Evolutionary conservation across 2,113 vertebrate genomes (phyloP), one percentile per base, ranked within the genome.

Genomic region (Xiphorhynchus elegans): DNA sequence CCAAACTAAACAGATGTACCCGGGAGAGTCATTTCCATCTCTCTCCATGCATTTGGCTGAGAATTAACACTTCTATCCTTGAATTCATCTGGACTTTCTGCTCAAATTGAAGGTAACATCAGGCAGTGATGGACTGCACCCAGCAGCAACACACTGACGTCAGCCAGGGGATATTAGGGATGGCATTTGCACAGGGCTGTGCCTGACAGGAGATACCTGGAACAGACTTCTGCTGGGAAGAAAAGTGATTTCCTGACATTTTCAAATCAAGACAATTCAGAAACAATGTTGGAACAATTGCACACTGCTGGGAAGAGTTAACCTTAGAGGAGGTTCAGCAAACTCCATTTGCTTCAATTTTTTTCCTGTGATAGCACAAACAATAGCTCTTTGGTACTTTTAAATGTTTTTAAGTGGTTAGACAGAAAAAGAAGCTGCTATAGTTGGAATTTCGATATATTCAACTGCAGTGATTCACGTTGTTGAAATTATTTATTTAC

Each of bases 401-500:
- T 44, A 63, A 88, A 84, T 33, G 56, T 21, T 62, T 86, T 56
- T 44, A 87, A 86, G 26, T 60, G 21, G 59, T 33, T 72, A 62
- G 52, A 63, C 59, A 58, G 42, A 75, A 89, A 50, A 70, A 84
- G 47, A 53, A 87, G 56, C 46, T 29, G 10, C 21, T 52, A 17
- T 24, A n/a, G 39, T 7, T 89, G 17, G 35, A 56, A 55, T 74
- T 92, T 33, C 6, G 0, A 37, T 78, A 70, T 19, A 26, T 59
- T 49, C 13, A 70, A 40, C 39, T 55, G 29, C 66, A 85, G 21
- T 80, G 68, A 87, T 62, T 89, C 69, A 68, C 29, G 28, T 16
- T 26, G 67, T 6, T 63, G 80, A 64, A 83, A 94, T 91, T 56
- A 78, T 87, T 89, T 84, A 78, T 89, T 78, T 94, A 80, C 55